Conservation (phyloP, 2,888 invertebrate species). For the Rugalucina vietnamica region DNA sequence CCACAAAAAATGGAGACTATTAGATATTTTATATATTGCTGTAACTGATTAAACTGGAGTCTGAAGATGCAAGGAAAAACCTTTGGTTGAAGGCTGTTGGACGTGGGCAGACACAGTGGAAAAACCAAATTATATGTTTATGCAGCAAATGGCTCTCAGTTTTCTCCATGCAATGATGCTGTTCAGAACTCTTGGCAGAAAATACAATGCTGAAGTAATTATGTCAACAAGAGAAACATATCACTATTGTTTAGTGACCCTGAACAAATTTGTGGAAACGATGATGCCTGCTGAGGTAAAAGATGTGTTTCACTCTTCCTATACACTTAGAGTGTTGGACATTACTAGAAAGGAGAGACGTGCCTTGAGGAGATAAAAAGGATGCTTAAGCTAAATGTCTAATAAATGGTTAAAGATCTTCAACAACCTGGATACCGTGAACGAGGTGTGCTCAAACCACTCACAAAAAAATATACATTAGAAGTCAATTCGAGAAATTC, state of each 20-base stretch:
- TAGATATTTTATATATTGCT: constrained; percentile 37
- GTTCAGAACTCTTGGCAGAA: constrained; percentile 38
- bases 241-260: constrained; percentile 6
- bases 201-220: constrained; percentile 33
- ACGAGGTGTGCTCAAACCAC: too few relatives aligned
- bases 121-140: constrained; percentile 41
- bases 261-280: neutral
- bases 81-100: constrained; percentile 36
- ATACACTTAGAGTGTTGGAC: constrained; percentile 20
- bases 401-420: constrained; percentile 27
- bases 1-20: constrained; percentile 31
- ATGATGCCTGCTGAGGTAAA: neutral
- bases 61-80: neutral
- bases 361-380: constrained; percentile 24
- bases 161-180: constrained; percentile 39
- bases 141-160: constrained; percentile 37
- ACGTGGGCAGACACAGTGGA: constrained; percentile 14
- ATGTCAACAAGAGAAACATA: constrained; percentile 36
- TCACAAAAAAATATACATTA: too few relatives aligned
- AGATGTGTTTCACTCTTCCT: constrained; percentile 8
- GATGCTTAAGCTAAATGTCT: neutral
- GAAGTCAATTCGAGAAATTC: too few relatives aligned
- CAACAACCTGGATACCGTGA: constrained; percentile 34
- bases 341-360: constrained; percentile 29
- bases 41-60: constrained; percentile 24